These are phyloP conservation scores for Bubo bubo DNA, from an alignment of 2,113 vertebrate genomes.

Conservation along the genomic window DNA sequence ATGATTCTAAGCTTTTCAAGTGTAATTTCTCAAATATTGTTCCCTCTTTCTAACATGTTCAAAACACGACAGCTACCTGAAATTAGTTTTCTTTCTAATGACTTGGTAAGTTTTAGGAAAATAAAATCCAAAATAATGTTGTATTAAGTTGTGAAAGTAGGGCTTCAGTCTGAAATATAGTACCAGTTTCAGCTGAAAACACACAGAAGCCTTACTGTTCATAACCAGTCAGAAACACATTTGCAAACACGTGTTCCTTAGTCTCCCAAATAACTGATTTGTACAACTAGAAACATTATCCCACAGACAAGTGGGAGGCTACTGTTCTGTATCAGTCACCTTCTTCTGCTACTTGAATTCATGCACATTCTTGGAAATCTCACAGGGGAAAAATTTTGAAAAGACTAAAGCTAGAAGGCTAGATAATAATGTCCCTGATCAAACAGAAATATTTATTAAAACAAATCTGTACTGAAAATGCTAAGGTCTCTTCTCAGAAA, in stretches of 20 bases:
- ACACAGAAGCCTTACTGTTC: background rate
- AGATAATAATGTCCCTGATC: background rate
- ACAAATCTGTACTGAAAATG: background rate
- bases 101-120: background rate
- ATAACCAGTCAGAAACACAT: background rate
- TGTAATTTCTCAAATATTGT: background rate
- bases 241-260: background rate
- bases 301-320: background rate
- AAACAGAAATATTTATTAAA: background rate
- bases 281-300: background rate
- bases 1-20: background rate
- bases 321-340: background rate
- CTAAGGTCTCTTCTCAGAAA: background rate
- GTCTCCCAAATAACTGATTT: background rate
- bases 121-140: background rate
- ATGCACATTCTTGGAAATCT: background rate
- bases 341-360: background rate
- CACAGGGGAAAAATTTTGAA: background rate
- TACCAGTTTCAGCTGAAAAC: background rate
- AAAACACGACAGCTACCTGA: background rate
- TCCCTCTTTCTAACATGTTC: background rate
- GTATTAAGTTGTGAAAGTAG: background rate
- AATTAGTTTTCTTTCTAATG: background rate
- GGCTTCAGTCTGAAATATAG: background rate
- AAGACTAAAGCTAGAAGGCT: background rate